Conservation (phyloP, 1,140 invertebrate genomes). For the Cydia strobilella region DNA sequence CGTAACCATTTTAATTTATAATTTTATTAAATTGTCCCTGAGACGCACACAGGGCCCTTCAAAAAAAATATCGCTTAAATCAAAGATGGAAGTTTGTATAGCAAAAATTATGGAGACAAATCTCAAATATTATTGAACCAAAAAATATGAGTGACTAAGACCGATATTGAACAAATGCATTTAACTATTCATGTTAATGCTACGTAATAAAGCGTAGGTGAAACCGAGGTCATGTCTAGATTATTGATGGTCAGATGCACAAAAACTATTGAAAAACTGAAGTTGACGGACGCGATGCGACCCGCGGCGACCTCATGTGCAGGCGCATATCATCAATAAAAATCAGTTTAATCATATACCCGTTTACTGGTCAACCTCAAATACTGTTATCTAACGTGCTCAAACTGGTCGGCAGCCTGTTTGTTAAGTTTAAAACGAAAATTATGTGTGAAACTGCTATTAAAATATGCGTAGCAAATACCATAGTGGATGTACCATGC, state of each 20-base stretch:
- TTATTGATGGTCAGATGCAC: constrained; percentile 20
- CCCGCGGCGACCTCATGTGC: constrained; percentile 33
- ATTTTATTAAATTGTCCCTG: no score
- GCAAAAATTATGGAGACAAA: no score
- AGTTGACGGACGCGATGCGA: constrained; percentile 38
- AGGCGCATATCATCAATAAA: constrained; percentile 36
- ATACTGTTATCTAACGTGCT: constrained; percentile 25
- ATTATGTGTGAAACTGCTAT: constrained; percentile 35
- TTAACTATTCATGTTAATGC: background rate
- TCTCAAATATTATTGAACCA: background rate
- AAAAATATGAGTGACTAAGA: background rate
- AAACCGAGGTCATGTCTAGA: background rate
- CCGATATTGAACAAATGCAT: background rate
- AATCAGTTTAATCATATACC: constrained; percentile 27
- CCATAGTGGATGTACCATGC: background rate
- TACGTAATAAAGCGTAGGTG: background rate
- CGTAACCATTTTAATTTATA: background rate
- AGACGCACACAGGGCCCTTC: no score
- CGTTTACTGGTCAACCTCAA: constrained; percentile 16
- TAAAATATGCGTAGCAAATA: constrained; percentile 26
- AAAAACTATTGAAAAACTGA: constrained; percentile 33
- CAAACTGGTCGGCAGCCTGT: constrained; percentile 7
- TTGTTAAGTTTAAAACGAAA: constrained; percentile 24
- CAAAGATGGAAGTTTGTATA: no score
- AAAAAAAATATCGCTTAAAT: no score